phyloP scores from a whole-genome alignment of 2,888 invertebrate species.

The Tinea pellionella region DNA sequence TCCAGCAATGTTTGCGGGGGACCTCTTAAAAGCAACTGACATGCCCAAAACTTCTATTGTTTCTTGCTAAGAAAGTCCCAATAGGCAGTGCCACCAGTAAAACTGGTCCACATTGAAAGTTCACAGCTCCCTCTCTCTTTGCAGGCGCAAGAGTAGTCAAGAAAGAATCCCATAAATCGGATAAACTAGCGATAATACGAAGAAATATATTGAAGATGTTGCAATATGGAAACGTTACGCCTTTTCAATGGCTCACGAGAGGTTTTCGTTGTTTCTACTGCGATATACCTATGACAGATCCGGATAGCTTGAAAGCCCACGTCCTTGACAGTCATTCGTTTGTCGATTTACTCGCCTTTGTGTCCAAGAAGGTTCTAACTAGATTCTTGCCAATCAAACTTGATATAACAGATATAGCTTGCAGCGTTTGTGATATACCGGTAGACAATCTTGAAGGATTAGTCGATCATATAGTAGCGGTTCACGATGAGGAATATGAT shows the following conservation, averaged over 20 bases:
- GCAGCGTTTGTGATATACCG: conserved; percentile 31
- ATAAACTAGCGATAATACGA: conserved; percentile 33
- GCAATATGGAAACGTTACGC: conserved; percentile 37
- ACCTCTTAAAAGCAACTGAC: too few relatives aligned
- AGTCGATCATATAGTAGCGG: conserved; percentile 29
- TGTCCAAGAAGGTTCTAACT: conserved; percentile 34
- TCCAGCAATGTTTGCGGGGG: too few relatives aligned
- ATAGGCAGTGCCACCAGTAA: too few relatives aligned
- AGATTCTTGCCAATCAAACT: conserved; percentile 50
- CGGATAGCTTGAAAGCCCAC: conserved; percentile 34
- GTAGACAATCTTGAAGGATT: conserved; percentile 32
- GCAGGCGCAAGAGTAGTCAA: conserved; percentile 30
- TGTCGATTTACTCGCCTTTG: conserved; percentile 30
- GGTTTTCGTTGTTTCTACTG: conserved; percentile 50
- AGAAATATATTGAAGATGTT: conserved; percentile 38
- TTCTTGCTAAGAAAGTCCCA: too few relatives aligned
- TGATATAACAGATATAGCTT: conserved; percentile 35
- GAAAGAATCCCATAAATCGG: conserved; percentile 26
- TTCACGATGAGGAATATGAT: conserved; percentile 35
- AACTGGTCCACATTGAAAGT: too few relatives aligned
- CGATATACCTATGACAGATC: conserved; percentile 35
- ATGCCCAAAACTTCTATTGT: too few relatives aligned
- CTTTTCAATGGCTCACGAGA: conserved; percentile 46
- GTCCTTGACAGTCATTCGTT: conserved; percentile 27
- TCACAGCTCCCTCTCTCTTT: conserved; percentile 36